Evolutionary conservation across 2,888 invertebrate species (phyloP).

Genomic region (Exephanes ischioxanthus): DNA sequence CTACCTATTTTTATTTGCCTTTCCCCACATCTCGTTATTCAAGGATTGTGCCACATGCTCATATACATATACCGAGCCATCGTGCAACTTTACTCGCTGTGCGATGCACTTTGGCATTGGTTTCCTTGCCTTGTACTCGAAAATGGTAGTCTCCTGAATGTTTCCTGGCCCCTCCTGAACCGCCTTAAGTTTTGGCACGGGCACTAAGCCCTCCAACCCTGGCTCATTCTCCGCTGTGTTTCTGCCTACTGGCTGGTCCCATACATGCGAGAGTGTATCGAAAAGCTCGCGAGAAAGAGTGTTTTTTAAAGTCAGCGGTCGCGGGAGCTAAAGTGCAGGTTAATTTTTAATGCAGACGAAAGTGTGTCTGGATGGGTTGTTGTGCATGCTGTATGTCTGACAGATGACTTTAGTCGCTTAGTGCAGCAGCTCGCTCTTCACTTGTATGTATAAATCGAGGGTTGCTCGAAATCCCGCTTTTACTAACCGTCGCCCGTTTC

Average conservation of each 20-base stretch:
- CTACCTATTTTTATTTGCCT: too few species aligned
- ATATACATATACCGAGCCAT: background rate
- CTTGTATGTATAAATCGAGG: background rate
- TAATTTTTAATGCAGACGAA: slow-evolving; percentile 74
- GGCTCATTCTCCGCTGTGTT: slow-evolving; percentile 21
- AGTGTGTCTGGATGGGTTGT: slow-evolving; percentile 69
- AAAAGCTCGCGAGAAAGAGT: slow-evolving; percentile 40
- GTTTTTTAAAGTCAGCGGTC: slow-evolving; percentile 67
- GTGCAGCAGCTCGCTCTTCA: slow-evolving; percentile 8
- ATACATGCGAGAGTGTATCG: background rate
- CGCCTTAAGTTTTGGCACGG: background rate
- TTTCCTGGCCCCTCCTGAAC: slow-evolving; percentile 11
- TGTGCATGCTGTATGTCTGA: slow-evolving; percentile 63
- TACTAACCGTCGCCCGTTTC: background rate
- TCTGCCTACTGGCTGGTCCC: slow-evolving; percentile 13
- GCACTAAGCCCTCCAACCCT: background rate
- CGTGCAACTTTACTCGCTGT: background rate
- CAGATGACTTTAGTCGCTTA: slow-evolving; percentile 56
- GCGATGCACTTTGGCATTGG: slow-evolving; percentile 4
- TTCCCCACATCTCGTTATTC: background rate
- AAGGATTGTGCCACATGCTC: background rate
- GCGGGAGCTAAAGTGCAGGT: slow-evolving; percentile 72
- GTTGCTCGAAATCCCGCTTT: slow-evolving; percentile 1
- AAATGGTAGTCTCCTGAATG: slow-evolving; percentile 17
- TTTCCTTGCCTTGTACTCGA: background rate